A percentile compares a stretch with the other conserved stretches of the same genome.
Evolutionary conservation across 2,113 vertebrate species (phyloP).

Genomic region (Ceuthmochares aereus): DNA sequence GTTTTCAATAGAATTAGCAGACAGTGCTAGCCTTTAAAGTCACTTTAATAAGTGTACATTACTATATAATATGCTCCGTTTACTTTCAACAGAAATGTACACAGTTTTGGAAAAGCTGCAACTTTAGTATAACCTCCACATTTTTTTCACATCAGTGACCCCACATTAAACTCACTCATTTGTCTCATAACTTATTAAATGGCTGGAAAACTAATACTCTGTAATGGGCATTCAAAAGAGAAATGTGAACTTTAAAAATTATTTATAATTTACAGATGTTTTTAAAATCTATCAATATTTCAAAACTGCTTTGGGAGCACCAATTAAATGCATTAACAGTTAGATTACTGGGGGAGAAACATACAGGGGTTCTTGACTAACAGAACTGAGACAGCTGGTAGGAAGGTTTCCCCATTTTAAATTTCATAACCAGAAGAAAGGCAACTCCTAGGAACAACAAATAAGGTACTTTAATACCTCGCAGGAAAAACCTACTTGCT

Average conservation of each 20-base stretch:
- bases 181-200: constrained; percentile 77
- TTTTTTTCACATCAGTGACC: constrained; percentile 59
- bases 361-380: constrained; percentile 42
- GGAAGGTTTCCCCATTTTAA: background rate
- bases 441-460: constrained; percentile 40
- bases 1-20: background rate
- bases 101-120: constrained; percentile 47
- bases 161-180: constrained; percentile 68
- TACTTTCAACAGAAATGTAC: constrained; percentile 43
- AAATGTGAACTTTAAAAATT: constrained; percentile 79
- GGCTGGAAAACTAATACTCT: constrained; percentile 78
- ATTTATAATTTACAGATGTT: constrained; percentile 80
- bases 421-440: constrained; percentile 18
- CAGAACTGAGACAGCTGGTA: constrained; percentile 32
- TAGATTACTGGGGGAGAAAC: constrained; percentile 40
- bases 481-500: constrained; percentile 35
- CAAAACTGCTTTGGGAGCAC: constrained; percentile 69
- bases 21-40: background rate
- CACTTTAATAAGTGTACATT: constrained; percentile 32
- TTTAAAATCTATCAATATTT: constrained; percentile 77
- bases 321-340: constrained; percentile 74
- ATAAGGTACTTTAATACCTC: constrained; percentile 35
- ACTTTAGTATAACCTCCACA: constrained; percentile 49
- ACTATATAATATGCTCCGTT: constrained; percentile 7
- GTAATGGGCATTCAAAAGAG: constrained; percentile 75